phyloP scores from a whole-genome alignment of 1,140 invertebrate species.

The Theocolax elegans region DNA sequence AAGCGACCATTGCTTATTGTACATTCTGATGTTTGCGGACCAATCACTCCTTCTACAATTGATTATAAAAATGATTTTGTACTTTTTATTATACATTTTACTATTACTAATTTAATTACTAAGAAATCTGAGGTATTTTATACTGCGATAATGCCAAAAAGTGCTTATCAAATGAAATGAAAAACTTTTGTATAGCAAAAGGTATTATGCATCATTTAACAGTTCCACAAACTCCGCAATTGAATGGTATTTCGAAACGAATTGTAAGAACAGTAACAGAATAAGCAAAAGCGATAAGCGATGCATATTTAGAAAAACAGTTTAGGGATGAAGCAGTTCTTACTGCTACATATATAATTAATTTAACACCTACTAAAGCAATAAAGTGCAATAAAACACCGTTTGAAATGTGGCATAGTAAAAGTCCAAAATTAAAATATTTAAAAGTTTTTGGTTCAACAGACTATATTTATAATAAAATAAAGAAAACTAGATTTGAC shows the following conservation, averaged over 20 bases:
- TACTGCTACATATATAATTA: not conserved
- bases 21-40: constrained; percentile 27
- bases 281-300: constrained; percentile 58
- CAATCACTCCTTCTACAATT: not conserved
- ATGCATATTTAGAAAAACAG: not conserved
- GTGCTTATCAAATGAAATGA: constrained; percentile 64
- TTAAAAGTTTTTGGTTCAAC: not conserved
- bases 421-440: not conserved
- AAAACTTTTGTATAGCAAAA: constrained; percentile 1
- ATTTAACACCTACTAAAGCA: not conserved
- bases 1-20: constrained; percentile 41
- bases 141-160: constrained; percentile 41
- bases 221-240: not conserved
- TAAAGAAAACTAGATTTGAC: not conserved
- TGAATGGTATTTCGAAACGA: constrained; percentile 55
- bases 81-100: not conserved
- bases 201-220: constrained; percentile 42
- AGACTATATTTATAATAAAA: not conserved
- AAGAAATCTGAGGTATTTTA: not conserved
- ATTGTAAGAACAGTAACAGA: constrained; percentile 63
- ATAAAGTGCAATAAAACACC: not conserved
- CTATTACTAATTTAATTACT: not conserved
- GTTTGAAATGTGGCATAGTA: not conserved
- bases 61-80: not conserved
- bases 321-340: not conserved